phyloP scores from a whole-genome alignment of 2,888 invertebrate genomes.

The Pseudanteris insignis region DNA sequence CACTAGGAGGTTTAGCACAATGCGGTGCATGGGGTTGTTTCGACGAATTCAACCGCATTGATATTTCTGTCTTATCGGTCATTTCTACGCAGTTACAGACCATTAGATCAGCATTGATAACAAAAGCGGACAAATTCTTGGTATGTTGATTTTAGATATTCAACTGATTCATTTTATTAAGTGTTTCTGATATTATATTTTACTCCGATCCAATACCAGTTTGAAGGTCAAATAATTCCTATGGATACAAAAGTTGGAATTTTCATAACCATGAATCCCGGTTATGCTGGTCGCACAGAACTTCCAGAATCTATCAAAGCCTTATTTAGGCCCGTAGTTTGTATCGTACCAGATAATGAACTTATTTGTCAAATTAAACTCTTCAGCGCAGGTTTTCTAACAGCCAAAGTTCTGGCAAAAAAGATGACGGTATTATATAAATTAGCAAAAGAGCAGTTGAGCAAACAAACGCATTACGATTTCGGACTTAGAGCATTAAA shows the following conservation, averaged over 20 bases:
- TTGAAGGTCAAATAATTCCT: constrained; percentile 83
- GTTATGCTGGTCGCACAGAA: constrained; percentile 91
- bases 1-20: constrained; percentile 80
- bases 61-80: constrained; percentile 90
- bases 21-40: constrained; percentile 93
- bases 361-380: constrained; percentile 92
- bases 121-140: constrained; percentile 78
- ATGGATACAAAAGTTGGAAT: constrained; percentile 89
- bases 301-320: constrained; percentile 93
- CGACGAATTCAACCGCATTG: constrained; percentile 94
- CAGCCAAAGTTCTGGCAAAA: constrained; percentile 89
- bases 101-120: constrained; percentile 80
- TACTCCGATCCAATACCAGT: constrained; percentile 68
- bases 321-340: constrained; percentile 89
- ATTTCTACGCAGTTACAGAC: constrained; percentile 92
- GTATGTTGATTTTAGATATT: constrained; percentile 68
- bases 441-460: constrained; percentile 85
- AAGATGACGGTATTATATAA: constrained; percentile 94
- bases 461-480: constrained; percentile 93
- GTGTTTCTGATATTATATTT: background rate
- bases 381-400: constrained; percentile 90
- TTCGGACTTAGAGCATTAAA: constrained; percentile 93
- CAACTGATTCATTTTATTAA: background rate
- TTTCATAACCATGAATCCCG: constrained; percentile 96
- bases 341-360: constrained; percentile 90